Evolutionary conservation across 2,888 invertebrate genomes (phyloP), one percentile per base, ranked within the genome.

Genomic region (Leistus spinibarbis): DNA sequence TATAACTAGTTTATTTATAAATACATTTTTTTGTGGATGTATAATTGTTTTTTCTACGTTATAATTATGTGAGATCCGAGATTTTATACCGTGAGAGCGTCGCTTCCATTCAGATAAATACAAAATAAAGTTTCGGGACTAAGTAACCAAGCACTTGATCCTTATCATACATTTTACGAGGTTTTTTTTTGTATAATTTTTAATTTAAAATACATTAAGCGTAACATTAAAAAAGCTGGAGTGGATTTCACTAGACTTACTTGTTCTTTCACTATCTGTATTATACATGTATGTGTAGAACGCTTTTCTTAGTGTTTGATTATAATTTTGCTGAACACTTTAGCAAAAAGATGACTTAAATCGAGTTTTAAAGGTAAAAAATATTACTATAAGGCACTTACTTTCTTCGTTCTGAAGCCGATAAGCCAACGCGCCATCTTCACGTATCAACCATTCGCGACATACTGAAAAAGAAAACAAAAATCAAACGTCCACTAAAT

Each of bases 401-500:
- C 94, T 93, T 87, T 95, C 95, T 88, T 95, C 90, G 81, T 91
- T 91, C 84, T 95, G 95, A 40, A 95, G 87, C 79, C 90, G 90
- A 84, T 94, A 92, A 7, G 95, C 95, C 81, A 95, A 84, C 17
- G 93, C 95, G 78, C 93, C 92, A 85, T 95, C 95, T 86, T 95
- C 95, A 81, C 93, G 91, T 40, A 95, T 92, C 80, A 93, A 87
- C 94, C 94, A 95, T 85, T 95, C 93, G 80, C 92, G 90, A 82
- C 94, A 92, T 76, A 94, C 94, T 87, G 69, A 67, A 73, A 40
- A 40, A 7, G 13, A 40, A 40, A 40, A 40, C 40, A 40, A 40
- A 40, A 13, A 40, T 13, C 13, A 40, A 5, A 10, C 5, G 13
- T 7, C 13, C 40, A 40, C 10, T 40, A 40, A 40, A 40, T 10